These are phyloP conservation scores for Steinernema hermaphroditum DNA, from an alignment of 2,888 invertebrate species.

Conservation along the genomic window DNA sequence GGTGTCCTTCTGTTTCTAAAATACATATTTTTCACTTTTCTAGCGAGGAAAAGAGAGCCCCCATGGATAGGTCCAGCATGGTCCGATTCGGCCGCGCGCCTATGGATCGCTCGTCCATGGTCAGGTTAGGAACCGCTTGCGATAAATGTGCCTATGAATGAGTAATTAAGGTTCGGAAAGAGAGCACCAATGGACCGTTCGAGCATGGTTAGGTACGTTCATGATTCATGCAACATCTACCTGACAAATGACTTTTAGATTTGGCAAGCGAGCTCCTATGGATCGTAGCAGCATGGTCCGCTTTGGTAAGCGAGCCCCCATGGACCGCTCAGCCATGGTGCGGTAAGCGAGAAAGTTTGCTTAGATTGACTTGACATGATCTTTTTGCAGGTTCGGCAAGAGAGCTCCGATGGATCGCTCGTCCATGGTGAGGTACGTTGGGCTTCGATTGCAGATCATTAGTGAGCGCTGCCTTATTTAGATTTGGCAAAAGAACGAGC, in stretches of 20 bases:
- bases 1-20: too few relatives aligned
- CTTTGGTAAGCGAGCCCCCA: constrained; percentile 41
- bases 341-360: constrained; percentile 1
- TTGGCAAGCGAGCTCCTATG: constrained; percentile 42
- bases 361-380: not conserved
- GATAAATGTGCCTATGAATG: not conserved
- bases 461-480: not conserved
- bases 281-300: constrained; percentile 42
- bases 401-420: constrained; percentile 30
- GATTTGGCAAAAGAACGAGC: constrained; percentile 30
- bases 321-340: constrained; percentile 38
- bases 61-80: constrained; percentile 40
- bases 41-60: constrained; percentile 34
- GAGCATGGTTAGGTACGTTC: constrained; percentile 37
- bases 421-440: constrained; percentile 14
- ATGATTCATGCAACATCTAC: not conserved
- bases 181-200: constrained; percentile 39
- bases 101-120: constrained; percentile 40
- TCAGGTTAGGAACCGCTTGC: constrained; percentile 30
- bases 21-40: too few relatives aligned
- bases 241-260: constrained; percentile 6
- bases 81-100: constrained; percentile 39
- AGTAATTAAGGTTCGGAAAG: constrained; percentile 38
- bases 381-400: constrained; percentile 28
- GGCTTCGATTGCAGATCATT: not conserved